phyloP scores from a whole-genome alignment of 92 coral and sea anemone genomes.

The Diadumene lineata region DNA sequence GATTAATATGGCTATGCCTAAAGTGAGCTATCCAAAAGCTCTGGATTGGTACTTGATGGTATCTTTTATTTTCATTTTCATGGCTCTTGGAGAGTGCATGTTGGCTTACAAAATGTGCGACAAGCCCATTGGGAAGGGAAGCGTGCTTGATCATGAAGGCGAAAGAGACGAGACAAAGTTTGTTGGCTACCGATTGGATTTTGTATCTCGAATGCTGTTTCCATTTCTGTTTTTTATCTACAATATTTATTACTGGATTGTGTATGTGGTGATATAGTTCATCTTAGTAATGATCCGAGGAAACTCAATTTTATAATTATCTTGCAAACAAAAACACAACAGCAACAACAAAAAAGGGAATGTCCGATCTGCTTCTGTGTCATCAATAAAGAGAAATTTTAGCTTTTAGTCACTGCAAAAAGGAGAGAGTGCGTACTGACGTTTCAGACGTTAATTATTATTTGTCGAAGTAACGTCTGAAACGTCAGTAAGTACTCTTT shows the following conservation, averaged over 20 bases:
- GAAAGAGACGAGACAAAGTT: background rate
- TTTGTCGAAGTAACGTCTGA: background rate
- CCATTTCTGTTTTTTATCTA: conserved; percentile 20
- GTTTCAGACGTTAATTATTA: background rate
- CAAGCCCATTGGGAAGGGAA: background rate
- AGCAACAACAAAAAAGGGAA: too few relatives aligned
- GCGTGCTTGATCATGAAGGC: conserved; percentile 11
- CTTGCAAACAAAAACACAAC: too few relatives aligned
- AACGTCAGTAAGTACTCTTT: background rate
- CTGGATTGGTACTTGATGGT: conserved; percentile 47
- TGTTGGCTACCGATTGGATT: conserved; percentile 20
- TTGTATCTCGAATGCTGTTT: conserved; percentile 22
- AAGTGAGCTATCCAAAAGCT: conserved; percentile 61
- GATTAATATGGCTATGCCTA: conserved; percentile 47
- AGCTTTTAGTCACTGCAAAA: too few relatives aligned
- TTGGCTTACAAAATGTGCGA: conserved; percentile 11
- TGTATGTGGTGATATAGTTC: background rate
- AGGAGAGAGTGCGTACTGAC: too few relatives aligned
- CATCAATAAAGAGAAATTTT: too few relatives aligned
- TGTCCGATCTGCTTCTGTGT: too few relatives aligned
- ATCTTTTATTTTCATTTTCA: conserved; percentile 53
- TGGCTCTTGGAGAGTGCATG: conserved; percentile 48
- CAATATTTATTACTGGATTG: conserved; percentile 17
- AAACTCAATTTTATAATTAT: too few relatives aligned
- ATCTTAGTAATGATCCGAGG: too few relatives aligned